phyloP scores from a whole-genome alignment of 2,888 invertebrate genomes.

The Noctua janthe region DNA sequence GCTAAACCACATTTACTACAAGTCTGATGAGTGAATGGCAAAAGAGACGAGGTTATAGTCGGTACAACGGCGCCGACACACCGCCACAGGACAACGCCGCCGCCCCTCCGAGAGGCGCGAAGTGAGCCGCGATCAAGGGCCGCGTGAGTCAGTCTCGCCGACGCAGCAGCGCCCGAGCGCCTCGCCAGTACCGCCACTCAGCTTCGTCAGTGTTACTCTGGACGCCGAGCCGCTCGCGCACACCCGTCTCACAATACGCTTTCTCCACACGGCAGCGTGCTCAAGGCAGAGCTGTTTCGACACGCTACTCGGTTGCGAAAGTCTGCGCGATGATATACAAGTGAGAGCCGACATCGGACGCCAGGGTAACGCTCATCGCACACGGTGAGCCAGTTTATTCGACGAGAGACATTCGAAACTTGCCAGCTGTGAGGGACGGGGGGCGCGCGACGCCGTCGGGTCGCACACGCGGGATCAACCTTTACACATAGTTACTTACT shows the following conservation, averaged over 20 bases:
- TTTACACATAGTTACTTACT: constrained; percentile 84
- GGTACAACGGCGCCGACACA: constrained; percentile 53
- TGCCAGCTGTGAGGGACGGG: constrained; percentile 85
- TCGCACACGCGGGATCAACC: constrained; percentile 87
- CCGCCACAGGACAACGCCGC: constrained; percentile 61
- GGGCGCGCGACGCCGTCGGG: constrained; percentile 88
- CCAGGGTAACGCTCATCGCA: constrained; percentile 89
- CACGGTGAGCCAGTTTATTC: constrained; percentile 88
- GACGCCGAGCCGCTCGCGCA: constrained; percentile 68
- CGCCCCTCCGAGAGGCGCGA: constrained; percentile 72
- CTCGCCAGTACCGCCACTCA: constrained; percentile 44
- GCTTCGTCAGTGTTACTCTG: constrained; percentile 64
- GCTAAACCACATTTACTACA: constrained; percentile 41
- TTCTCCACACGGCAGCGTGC: constrained; percentile 79
- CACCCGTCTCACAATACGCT: constrained; percentile 67
- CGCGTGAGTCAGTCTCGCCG: constrained; percentile 74
- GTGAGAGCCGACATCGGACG: constrained; percentile 88
- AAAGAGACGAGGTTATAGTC: constrained; percentile 68
- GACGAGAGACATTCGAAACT: constrained; percentile 88
- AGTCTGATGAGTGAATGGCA: constrained; percentile 71
- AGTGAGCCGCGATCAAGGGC: constrained; percentile 79
- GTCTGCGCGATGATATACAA: constrained; percentile 90
- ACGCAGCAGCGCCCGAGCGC: constrained; percentile 63
- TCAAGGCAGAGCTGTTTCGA: constrained; percentile 86
- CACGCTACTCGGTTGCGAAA: constrained; percentile 89